These are phyloP conservation scores for Mormoops blainvillei DNA, from an alignment of 2,113 vertebrate genomes.

Conservation along the genomic window DNA sequence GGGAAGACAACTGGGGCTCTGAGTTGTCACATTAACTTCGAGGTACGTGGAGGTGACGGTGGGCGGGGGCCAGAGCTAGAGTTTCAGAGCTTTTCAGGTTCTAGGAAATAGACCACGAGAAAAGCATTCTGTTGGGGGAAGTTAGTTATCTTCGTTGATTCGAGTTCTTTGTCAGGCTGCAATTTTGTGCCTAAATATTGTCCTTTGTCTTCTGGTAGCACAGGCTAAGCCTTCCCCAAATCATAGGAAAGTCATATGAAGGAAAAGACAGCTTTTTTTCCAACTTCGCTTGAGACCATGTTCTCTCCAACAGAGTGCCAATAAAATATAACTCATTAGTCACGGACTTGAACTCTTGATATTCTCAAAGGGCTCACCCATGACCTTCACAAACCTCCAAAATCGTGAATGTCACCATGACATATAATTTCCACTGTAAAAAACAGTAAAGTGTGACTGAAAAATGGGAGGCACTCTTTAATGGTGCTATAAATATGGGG, in stretches of 20 bases:
- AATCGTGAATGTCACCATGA: constrained; percentile 17
- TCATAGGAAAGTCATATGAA: neutral
- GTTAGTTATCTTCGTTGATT: neutral
- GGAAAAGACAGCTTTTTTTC: neutral
- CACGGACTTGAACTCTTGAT: neutral
- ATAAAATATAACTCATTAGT: constrained; percentile 22
- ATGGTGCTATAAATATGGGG: neutral
- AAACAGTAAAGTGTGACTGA: neutral
- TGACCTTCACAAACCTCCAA: constrained; percentile 36
- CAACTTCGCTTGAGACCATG: neutral
- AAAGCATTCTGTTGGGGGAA: neutral
- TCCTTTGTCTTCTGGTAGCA: neutral
- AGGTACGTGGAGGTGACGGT: neutral
- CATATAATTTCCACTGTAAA: constrained; percentile 17
- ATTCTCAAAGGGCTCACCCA: neutral
- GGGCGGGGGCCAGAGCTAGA: neutral
- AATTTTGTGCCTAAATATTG: neutral
- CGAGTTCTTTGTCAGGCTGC: neutral
- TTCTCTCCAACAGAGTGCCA: neutral
- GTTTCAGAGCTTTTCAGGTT: neutral
- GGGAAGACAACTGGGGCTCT: neutral
- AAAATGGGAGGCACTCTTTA: neutral
- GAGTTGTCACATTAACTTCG: neutral
- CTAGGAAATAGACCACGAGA: neutral
- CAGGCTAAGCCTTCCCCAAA: neutral